Evolutionary conservation across 1,140 invertebrate species (phyloP).

Genomic region (Arion vulgaris): DNA sequence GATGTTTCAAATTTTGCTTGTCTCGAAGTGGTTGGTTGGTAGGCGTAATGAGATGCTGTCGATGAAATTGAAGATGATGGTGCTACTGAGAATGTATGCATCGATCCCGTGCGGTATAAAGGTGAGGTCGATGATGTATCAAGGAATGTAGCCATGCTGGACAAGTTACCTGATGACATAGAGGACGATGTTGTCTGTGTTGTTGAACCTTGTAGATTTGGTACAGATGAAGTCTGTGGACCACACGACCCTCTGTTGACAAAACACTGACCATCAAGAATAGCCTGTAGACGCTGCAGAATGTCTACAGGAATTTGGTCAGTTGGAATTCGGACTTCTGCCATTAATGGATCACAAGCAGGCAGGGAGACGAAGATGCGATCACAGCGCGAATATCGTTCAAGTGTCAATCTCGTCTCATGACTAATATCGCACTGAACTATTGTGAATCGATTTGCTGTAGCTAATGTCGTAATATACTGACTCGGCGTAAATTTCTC

Average conservation of each 20-base stretch:
- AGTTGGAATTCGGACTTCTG: constrained; percentile 2
- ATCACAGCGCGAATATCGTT: too few relatives aligned
- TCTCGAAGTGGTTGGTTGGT: neutral
- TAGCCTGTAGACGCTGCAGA: neutral
- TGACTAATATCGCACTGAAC: too few relatives aligned
- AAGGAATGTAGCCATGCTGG: neutral
- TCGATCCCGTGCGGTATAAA: neutral
- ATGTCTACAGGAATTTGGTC: constrained; percentile 6
- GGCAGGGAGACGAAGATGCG: too few relatives aligned
- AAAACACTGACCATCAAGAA: neutral
- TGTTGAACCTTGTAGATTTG: neutral
- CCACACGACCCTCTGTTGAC: neutral
- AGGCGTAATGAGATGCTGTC: neutral
- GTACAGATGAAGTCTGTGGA: neutral
- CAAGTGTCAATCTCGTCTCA: too few relatives aligned
- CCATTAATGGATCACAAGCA: neutral
- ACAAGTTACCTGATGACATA: neutral
- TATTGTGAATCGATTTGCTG: too few relatives aligned
- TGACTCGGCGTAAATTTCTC: too few relatives aligned
- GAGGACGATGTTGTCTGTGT: neutral
- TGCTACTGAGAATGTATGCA: neutral
- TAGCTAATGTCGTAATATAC: too few relatives aligned
- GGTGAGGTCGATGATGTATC: neutral
- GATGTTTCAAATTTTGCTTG: neutral
- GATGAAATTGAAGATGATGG: neutral